Evolutionary conservation across 2,797 vertebrate species (phyloP), one percentile per base, ranked within the genome.

Genomic region (Neosalanx taihuensis): DNA sequence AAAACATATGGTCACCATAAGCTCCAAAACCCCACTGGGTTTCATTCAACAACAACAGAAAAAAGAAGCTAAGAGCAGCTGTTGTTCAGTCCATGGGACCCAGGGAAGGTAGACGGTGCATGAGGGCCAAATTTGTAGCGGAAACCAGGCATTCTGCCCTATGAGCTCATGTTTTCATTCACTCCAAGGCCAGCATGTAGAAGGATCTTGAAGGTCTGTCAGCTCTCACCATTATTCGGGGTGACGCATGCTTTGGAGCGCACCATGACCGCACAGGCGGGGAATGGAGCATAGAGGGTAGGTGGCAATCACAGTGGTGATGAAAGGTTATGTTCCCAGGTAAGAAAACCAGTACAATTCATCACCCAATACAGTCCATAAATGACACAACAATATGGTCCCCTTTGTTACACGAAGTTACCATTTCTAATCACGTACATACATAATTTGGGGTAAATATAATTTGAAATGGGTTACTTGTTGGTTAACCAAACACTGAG

Each of bases 101-200:
- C 3, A 26, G 70, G 30, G 65, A 81, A 85, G 83, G 86, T 87
- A 81, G 75, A 80, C 72, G 68, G 59, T 70, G 66, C 76, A 76
- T 67, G 75, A 73, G 63, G 77, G 76, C 80, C 72, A 75, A 81
- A 75, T 82, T 83, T 64, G 10, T 73, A 46, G 73, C 10, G 81
- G 86, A 91, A 91, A 88, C 72, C 77, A 81, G 89, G 83, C 86
- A 76, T 74, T 78, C 74, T 85, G 84, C 88, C 85, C 63, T 56
- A 80, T 93, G 91, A 92, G 89, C 90, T 92, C 90, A 92, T 89
- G 69, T 84, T 85, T 84, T 84, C 26, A 80, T 83, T 85, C 80
- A 89, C 87, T 88, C 76, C 70, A 72, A 82, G 71, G 79, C 56
- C 29, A 84, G 79, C 78, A 71, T 79, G 83, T 61, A 67, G 71